Percentiles rank a stretch among this genome's conserved stretches.
Evolutionary conservation across 53 echinoderm and acorn worm genomes (phyloP).

Genomic region (Apostichopus leukothele): DNA sequence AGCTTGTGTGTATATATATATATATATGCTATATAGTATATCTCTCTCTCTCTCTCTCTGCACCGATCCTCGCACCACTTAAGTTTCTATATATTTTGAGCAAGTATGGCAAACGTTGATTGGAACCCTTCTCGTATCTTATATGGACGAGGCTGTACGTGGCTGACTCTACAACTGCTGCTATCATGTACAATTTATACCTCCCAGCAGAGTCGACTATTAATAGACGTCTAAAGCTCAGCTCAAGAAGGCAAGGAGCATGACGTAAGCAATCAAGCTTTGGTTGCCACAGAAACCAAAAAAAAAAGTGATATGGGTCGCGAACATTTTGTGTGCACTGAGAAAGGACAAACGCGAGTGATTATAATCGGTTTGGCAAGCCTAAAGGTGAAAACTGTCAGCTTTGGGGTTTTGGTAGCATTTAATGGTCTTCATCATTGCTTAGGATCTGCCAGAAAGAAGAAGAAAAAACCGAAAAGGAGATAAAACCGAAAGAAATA

Average conservation of each 20-base stretch:
- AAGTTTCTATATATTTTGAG: conserved; percentile 42
- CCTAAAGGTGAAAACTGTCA: conserved; percentile 38
- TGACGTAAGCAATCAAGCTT: conserved; percentile 40
- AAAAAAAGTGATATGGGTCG: conserved; percentile 47
- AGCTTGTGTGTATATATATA: not conserved
- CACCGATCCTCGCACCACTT: conserved; percentile 19
- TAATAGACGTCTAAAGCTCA: conserved; percentile 36
- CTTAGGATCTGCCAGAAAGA: not conserved
- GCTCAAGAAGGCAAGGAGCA: conserved; percentile 46
- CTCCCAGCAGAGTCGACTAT: conserved; percentile 42
- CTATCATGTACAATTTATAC: conserved; percentile 27
- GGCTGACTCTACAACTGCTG: not conserved
- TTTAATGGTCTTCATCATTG: conserved; percentile 37
- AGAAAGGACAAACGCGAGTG: conserved; percentile 50
- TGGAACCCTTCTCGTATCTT: not conserved
- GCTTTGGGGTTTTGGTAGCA: conserved; percentile 39
- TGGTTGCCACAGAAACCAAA: conserved; percentile 13
- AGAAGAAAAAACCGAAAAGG: not conserved
- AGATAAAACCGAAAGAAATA: not conserved
- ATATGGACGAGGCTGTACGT: not conserved
- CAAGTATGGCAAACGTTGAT: conserved; percentile 39
- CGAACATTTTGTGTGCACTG: conserved; percentile 41
- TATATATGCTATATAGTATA: too few relatives aligned
- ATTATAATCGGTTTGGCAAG: conserved; percentile 48
- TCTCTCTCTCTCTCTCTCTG: not conserved